phyloP scores from a whole-genome alignment of 2,113 vertebrate genomes.

The Todiramphus saurophagus region DNA sequence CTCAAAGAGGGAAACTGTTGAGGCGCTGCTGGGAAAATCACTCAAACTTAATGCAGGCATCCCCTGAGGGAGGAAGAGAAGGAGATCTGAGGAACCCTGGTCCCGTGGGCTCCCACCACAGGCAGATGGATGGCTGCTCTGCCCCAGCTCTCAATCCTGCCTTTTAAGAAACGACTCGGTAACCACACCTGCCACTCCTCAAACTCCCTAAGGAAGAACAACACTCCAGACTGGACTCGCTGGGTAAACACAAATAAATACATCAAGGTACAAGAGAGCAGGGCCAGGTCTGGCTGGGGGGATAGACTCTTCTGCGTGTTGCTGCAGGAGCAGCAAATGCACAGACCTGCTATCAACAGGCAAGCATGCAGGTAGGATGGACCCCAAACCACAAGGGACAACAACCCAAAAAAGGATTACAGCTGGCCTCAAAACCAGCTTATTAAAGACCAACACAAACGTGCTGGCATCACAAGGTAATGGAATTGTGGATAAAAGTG shows the following conservation, averaged over 20 bases:
- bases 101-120: neutral
- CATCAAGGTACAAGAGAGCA: neutral
- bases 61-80: constrained; percentile 7
- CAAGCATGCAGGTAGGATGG: fast-evolving
- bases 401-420: neutral
- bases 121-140: neutral
- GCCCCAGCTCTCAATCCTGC: neutral
- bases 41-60: neutral
- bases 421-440: neutral
- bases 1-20: neutral
- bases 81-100: neutral
- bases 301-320: neutral
- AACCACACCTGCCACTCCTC: neutral
- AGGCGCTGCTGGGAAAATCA: constrained; percentile 33
- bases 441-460: neutral
- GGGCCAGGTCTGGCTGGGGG: neutral
- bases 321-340: neutral
- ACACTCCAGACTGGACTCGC: neutral
- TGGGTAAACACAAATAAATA: neutral
- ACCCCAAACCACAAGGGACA: neutral
- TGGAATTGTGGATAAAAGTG: neutral
- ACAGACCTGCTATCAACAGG: neutral
- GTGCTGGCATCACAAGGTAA: neutral
- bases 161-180: neutral
- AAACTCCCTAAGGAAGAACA: neutral